Conservation (phyloP, 2,888 invertebrate species). For the Crocallis elinguaria region DNA sequence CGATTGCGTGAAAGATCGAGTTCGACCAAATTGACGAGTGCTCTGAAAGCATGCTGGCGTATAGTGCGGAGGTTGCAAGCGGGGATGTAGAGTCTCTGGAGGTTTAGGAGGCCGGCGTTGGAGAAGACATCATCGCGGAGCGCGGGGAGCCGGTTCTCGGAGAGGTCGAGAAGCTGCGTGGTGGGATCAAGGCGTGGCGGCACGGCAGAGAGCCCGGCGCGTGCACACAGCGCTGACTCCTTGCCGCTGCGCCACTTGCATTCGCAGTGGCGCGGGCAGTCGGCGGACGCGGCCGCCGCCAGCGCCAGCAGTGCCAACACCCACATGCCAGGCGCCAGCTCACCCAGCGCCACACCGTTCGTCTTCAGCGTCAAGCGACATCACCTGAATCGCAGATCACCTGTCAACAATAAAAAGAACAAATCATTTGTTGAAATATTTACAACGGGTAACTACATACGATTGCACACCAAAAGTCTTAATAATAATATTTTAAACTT, state of each 20-base stretch:
- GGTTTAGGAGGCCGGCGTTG: constrained; percentile 89
- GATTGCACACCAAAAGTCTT: too few species aligned
- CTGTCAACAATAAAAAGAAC: constrained; percentile 52
- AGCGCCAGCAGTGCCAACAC: constrained; percentile 80
- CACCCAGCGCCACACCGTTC: constrained; percentile 75
- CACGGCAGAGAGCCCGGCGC: constrained; percentile 89
- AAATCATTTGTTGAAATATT: not conserved
- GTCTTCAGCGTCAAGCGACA: constrained; percentile 72
- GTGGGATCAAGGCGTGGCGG: constrained; percentile 90
- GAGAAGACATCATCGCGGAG: constrained; percentile 91
- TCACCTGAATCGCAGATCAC: constrained; percentile 62
- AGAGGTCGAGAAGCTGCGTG: constrained; percentile 92
- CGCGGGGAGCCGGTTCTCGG: constrained; percentile 88
- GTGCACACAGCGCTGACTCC: constrained; percentile 92
- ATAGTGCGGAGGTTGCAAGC: constrained; percentile 88
- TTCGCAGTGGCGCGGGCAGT: constrained; percentile 91
- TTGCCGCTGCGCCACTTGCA: constrained; percentile 96
- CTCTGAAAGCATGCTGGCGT: constrained; percentile 90
- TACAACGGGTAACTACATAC: too few species aligned
- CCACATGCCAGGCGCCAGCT: constrained; percentile 83
- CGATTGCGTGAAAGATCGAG: constrained; percentile 91
- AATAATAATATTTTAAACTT: too few species aligned
- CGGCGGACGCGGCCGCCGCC: constrained; percentile 83
- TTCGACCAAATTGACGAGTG: constrained; percentile 92
- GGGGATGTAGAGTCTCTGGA: constrained; percentile 91